Evolutionary conservation across 2,113 vertebrate genomes (phyloP).

Genomic region (Cardinalis cardinalis): DNA sequence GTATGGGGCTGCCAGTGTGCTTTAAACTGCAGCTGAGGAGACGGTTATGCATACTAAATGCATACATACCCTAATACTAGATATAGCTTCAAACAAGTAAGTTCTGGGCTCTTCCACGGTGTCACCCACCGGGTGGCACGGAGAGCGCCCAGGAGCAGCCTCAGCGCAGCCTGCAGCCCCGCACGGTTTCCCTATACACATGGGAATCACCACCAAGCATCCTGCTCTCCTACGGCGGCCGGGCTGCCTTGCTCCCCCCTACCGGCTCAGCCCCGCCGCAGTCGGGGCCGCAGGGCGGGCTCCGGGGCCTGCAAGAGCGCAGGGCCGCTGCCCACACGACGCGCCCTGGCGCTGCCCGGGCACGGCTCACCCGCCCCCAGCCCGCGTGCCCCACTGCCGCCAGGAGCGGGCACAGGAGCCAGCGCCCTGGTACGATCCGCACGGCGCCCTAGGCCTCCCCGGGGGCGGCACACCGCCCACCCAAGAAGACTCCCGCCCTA

Average conservation of each 20-base stretch:
- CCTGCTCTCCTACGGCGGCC: fast-evolving
- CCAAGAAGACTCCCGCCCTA: background rate
- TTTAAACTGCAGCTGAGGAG: fast-evolving
- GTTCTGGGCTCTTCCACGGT: background rate
- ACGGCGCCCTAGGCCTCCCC: background rate
- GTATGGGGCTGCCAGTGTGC: fast-evolving
- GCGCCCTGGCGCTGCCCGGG: no score
- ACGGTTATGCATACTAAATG: background rate
- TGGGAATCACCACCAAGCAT: fast-evolving
- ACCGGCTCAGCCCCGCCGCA: no score
- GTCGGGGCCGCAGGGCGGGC: background rate
- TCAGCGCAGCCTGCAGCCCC: background rate
- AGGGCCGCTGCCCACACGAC: no score
- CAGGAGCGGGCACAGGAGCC: background rate
- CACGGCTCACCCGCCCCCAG: background rate
- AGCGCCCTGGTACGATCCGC: background rate
- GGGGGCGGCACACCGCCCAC: no score
- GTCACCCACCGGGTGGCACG: fast-evolving
- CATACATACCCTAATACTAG: background rate
- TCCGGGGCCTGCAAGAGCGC: background rate
- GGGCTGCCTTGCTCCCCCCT: no score
- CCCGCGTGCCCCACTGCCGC: background rate
- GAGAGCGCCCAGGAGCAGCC: no score
- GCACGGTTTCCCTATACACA: no score
- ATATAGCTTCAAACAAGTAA: fast-evolving